Base-by-base conservation (phyloP, 2,888 invertebrate species). In the Diarsia dahlii region DNA sequence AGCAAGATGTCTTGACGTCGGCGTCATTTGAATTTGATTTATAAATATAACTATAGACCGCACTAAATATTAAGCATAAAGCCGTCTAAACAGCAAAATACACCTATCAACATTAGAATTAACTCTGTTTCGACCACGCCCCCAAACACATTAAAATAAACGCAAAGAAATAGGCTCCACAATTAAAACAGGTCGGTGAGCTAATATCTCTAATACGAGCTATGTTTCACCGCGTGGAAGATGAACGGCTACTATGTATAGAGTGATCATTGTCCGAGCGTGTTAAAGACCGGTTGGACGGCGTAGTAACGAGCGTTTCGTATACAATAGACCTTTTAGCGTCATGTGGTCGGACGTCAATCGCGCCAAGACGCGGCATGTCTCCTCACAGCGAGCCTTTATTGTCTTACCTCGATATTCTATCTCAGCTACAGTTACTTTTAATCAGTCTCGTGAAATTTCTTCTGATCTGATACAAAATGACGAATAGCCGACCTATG, bases 281-380 rank as follows among this genome's bases (percentile, higher is more conserved):
- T 95, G 96, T 95, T 96, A 95, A 96, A 95, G 96, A 95, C 96
- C 95, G 96, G 96, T 96, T 91, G 92, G 93, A 90, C 90, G 91
- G 90, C 90, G 91, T 90, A 90, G 92, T 96, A 96, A 96, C 95
- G 96, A 96, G 95, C 94, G 90, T 93, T 93, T 93, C 94, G 96
- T 95, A 96, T 96, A 96, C 96, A 96, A 96, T 96, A 95, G 96
- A 95, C 96, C 96, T 96, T 96, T 96, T 96, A 96, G 94, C 95
- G 96, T 96, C 96, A 96, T 92, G 93, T 92, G 94, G 93, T 92
- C 91, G 92, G 90, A 92, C 94, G 96, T 96, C 96, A 96, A 96
- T 96, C 96, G 92, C 90, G 84, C 68, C 80, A 87, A 90, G 90
- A 90, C 91, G 91, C 91, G 89, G 82, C 80, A 71, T 89, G 89